Evolutionary conservation across 1,140 invertebrate genomes (phyloP).

Genomic region (Brachionus koreanus): DNA sequence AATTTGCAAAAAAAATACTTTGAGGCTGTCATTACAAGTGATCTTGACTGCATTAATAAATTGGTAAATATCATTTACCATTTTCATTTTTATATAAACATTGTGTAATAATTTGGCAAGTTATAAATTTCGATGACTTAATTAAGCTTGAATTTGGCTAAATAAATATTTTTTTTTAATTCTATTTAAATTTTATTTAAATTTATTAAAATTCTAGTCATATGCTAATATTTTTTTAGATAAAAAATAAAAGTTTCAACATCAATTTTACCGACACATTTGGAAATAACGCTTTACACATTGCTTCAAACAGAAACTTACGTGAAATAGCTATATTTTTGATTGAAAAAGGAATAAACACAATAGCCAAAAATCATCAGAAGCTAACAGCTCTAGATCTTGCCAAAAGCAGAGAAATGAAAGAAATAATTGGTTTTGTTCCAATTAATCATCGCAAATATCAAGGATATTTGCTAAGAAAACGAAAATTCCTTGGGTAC

Average conservation of each 20-base stretch:
- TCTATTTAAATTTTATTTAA: constrained; percentile 40
- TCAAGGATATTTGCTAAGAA: constrained; percentile 27
- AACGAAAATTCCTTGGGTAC: constrained; percentile 34
- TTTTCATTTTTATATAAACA: not conserved
- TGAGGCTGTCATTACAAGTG: constrained; percentile 63
- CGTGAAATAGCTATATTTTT: constrained; percentile 66
- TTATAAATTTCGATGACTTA: not conserved
- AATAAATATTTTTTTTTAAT: not conserved
- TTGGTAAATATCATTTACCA: constrained; percentile 57
- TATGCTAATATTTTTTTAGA: constrained; percentile 51
- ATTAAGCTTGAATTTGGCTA: not conserved
- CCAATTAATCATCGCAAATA: constrained; percentile 25
- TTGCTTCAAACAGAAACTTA: constrained; percentile 66
- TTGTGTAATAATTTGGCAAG: not conserved
- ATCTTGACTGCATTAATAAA: constrained; percentile 62
- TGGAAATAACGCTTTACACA: constrained; percentile 69
- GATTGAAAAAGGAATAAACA: constrained; percentile 63
- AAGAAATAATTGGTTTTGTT: constrained; percentile 47
- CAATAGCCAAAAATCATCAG: constrained; percentile 57
- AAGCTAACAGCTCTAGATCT: constrained; percentile 63
- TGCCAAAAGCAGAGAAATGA: constrained; percentile 64
- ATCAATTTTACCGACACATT: constrained; percentile 61
- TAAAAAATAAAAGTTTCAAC: constrained; percentile 53
- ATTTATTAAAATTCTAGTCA: not conserved
- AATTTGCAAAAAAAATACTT: constrained; percentile 61